A percentile compares a stretch with the other conserved stretches of the same genome.
Conservation (phyloP, 2,888 invertebrate species). For the Panzeria rudis region DNA sequence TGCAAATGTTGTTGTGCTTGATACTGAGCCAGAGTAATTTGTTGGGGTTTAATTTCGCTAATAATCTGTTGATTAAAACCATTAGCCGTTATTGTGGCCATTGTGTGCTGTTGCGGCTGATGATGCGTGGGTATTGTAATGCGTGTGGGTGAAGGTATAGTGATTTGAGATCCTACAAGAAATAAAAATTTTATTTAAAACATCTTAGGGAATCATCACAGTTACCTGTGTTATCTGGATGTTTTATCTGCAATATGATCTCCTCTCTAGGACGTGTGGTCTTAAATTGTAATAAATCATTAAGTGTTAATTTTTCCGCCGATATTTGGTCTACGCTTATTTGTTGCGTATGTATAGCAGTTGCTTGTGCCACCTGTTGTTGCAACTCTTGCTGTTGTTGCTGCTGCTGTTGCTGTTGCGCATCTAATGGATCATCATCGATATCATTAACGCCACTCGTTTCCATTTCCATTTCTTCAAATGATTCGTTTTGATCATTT, state of each 20-base stretch:
- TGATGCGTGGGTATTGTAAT: conserved; percentile 76
- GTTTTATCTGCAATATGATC: conserved; percentile 82
- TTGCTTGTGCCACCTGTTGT: conserved; percentile 75
- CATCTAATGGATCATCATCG: conserved; percentile 71
- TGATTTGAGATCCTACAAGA: conserved; percentile 79
- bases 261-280: conserved; percentile 81
- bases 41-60: conserved; percentile 81
- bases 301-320: conserved; percentile 82
- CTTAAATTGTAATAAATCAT: conserved; percentile 82
- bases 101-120: conserved; percentile 78
- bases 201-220: not conserved
- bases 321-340: conserved; percentile 81
- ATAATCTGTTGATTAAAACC: conserved; percentile 82
- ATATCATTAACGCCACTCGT: conserved; percentile 75
- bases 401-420: conserved; percentile 74
- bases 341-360: conserved; percentile 79
- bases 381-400: conserved; percentile 75
- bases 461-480: conserved; percentile 81
- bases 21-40: conserved; percentile 81
- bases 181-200: not conserved
- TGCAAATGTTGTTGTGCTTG: conserved; percentile 81
- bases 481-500: conserved; percentile 78
- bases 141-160: conserved; percentile 79
- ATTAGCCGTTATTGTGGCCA: conserved; percentile 80
- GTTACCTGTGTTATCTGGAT: conserved; percentile 79